Conservation (phyloP, 2,888 invertebrate genomes). For the Nipponacmea schrenckii region DNA sequence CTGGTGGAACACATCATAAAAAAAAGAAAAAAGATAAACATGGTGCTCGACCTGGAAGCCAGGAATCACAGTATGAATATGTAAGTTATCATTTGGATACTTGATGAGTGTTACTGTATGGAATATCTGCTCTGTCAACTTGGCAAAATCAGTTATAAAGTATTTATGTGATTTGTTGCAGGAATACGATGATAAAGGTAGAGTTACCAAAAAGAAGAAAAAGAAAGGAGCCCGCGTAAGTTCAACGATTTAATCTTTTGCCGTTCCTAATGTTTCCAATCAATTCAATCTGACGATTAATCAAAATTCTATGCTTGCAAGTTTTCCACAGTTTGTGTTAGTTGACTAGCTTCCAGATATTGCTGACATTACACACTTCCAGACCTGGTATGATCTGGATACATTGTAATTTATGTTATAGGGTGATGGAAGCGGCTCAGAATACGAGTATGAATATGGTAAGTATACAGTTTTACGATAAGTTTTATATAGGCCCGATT, state of each 20-base stretch:
- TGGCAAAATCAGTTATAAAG: too few species aligned
- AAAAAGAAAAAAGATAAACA: constrained; percentile 45
- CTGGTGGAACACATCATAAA: too few species aligned
- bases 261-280: too few species aligned
- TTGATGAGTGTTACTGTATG: too few species aligned
- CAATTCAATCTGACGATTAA: too few species aligned
- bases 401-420: not conserved
- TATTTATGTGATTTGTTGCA: constrained; percentile 26
- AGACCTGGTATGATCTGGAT: too few species aligned
- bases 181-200: constrained; percentile 59
- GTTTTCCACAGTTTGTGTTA: too few species aligned
- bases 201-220: constrained; percentile 52
- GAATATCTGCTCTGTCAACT: too few species aligned
- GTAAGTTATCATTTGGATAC: constrained; percentile 39
- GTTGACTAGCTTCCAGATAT: too few species aligned
- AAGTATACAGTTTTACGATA: constrained; percentile 23
- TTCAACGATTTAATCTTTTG: too few species aligned
- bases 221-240: constrained; percentile 26
- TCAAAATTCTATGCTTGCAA: too few species aligned
- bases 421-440: constrained; percentile 51
- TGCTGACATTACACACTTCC: too few species aligned
- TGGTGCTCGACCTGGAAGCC: constrained; percentile 29
- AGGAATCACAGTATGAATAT: constrained; percentile 54
- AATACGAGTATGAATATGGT: constrained; percentile 64
- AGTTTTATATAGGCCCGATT: not conserved